These are phyloP conservation scores for Notodonta dromedarius DNA, from an alignment of 2,888 invertebrate species.

Conservation along the genomic window DNA sequence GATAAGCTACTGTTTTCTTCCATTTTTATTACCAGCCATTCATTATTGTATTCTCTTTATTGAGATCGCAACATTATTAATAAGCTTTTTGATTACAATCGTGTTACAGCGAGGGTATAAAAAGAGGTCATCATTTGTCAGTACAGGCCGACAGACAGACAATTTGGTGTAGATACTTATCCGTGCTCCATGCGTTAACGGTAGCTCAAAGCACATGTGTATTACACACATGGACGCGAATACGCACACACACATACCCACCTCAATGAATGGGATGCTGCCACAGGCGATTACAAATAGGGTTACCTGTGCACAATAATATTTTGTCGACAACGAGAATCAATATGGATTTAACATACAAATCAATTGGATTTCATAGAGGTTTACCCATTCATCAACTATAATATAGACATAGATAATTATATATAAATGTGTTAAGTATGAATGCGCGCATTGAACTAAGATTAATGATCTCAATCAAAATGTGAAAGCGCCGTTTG, in stretches of 20 bases:
- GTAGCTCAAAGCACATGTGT: constrained; percentile 55
- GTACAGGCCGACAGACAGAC: constrained; percentile 52
- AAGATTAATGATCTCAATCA: constrained; percentile 43
- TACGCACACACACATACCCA: constrained; percentile 42
- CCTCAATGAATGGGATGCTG: constrained; percentile 73
- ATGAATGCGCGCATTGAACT: constrained; percentile 29
- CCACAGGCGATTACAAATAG: constrained; percentile 61
- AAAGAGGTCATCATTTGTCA: constrained; percentile 62
- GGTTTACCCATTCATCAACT: not conserved
- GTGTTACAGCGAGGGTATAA: constrained; percentile 50
- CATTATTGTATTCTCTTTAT: constrained; percentile 51
- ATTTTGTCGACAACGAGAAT: constrained; percentile 40
- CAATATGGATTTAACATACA: constrained; percentile 38
- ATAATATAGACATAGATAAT: too few relatives aligned
- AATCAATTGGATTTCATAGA: constrained; percentile 34
- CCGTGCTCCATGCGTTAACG: constrained; percentile 59
- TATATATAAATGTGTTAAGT: not conserved
- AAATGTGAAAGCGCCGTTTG: constrained; percentile 53
- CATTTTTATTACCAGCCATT: constrained; percentile 42
- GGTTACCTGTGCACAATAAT: constrained; percentile 52
- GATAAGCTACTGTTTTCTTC: constrained; percentile 33
- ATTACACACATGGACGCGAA: constrained; percentile 34
- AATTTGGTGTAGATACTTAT: constrained; percentile 59
- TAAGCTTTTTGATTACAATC: constrained; percentile 59
- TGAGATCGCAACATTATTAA: constrained; percentile 55